Evolutionary conservation across 2,888 invertebrate genomes (phyloP).

Genomic region (Resseliella maxima): DNA sequence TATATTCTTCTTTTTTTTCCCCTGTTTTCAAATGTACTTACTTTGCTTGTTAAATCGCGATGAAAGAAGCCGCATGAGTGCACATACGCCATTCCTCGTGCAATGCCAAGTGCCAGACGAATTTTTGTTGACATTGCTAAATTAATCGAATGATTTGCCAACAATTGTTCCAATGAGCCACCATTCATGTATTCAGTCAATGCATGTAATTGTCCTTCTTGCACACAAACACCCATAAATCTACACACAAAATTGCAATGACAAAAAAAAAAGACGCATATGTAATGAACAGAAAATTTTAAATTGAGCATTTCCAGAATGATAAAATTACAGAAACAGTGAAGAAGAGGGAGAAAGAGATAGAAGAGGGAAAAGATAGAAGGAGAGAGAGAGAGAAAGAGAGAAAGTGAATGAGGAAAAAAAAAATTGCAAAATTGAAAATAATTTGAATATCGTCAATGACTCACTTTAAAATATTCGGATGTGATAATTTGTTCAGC

Average conservation of each 20-base stretch:
- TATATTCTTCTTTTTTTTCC: background rate
- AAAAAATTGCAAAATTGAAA: no score
- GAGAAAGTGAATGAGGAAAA: no score
- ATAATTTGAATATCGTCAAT: background rate
- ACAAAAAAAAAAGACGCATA: slow-evolving; percentile 55
- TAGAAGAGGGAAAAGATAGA: no score
- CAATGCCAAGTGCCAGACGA: slow-evolving; percentile 87
- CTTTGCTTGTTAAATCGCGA: slow-evolving; percentile 95
- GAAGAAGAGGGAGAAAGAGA: no score
- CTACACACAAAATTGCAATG: slow-evolving; percentile 68
- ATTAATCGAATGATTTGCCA: slow-evolving; percentile 77
- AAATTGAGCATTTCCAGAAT: background rate
- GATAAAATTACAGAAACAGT: no score
- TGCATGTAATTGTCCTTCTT: slow-evolving; percentile 95
- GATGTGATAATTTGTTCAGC: slow-evolving; percentile 94
- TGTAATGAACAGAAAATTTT: background rate
- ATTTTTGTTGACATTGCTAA: slow-evolving; percentile 84
- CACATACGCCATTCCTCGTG: slow-evolving; percentile 89
- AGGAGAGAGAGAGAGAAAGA: no score
- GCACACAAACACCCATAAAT: slow-evolving; percentile 96
- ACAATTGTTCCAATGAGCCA: slow-evolving; percentile 91
- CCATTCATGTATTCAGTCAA: slow-evolving; percentile 96
- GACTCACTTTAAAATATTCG: slow-evolving; percentile 88
- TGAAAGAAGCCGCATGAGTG: slow-evolving; percentile 94
- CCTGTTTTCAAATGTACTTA: slow-evolving; percentile 64